Base-by-base conservation (phyloP, 2,888 invertebrate species). In the Oegoconia quadripuncta region DNA sequence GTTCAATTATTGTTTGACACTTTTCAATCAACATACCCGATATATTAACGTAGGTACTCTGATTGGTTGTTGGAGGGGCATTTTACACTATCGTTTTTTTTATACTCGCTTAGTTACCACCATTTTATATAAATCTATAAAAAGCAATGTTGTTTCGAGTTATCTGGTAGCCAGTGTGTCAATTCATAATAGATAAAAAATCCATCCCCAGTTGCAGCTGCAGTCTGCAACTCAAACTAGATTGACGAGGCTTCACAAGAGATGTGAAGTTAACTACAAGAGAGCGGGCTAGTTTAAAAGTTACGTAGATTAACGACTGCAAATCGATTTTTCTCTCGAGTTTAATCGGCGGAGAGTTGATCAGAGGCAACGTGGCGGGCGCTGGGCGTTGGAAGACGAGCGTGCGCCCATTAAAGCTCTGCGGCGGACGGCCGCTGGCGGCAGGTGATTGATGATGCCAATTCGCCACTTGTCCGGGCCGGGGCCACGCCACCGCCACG, bases 381-480 rank as follows among this genome's bases (percentile, higher is more conserved):
- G n/a, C n/a, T 53, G 50, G 49, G 44, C 50, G 55, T 50, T 53
- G 55, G 60, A 64, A 69, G 72, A 68, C 57, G 62, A 62, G 65
- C 61, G 59, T 55, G 63, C 52, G 62, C 50, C 68, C 68, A 70
- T 76, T 75, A 72, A 69, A 73, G 64, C 71, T 59, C 64, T 72
- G 72, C 61, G 63, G 63, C 61, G 60, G 68, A 67, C 68, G 5
- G 20, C n/a, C n/a, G 23, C 23, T 3, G 69, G 64, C 62, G 53
- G 48, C 48, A 45, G 45, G 71, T 80, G 82, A 83, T 83, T 82
- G 82, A 83, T 83, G 80, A 76, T 61, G 73, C 67, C 78, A 79
- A 79, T 27, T 74, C 76, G 70, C 75, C 69, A 74, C 72, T 76
- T 70, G 74, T 64, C 74, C 70, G 59, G 63, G 12, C 31, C 12